Conservation (phyloP, 2,888 invertebrate genomes). For the Alentia gelatinosa region DNA sequence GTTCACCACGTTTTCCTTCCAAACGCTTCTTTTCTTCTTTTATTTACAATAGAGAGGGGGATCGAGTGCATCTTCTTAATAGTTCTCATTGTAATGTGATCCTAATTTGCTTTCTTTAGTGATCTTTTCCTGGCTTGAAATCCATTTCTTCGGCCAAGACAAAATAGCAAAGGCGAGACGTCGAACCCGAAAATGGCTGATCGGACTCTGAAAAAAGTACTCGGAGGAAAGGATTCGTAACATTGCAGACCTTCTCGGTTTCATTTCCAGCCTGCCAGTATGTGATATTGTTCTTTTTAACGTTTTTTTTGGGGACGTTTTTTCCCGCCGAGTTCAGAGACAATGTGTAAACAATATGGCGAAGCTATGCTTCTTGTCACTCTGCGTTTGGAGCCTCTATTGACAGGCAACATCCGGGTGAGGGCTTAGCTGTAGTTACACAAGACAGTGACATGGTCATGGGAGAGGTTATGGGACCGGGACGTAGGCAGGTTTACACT, state of each 20-base stretch:
- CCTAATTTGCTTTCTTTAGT: slow-evolving; percentile 45
- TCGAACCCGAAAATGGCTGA: not conserved
- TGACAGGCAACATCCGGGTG: no score
- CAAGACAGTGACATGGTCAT: no score
- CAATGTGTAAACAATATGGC: not conserved
- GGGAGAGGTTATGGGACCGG: no score
- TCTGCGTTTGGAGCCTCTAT: no score
- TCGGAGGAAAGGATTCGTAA: not conserved
- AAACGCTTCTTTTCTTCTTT: not conserved
- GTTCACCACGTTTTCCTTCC: not conserved
- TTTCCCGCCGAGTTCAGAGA: not conserved
- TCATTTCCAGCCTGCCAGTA: not conserved
- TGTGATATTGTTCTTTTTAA: no score
- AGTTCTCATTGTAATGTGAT: slow-evolving; percentile 23
- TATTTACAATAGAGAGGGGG: slow-evolving; percentile 16
- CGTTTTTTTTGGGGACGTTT: not conserved
- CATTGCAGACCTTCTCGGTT: not conserved
- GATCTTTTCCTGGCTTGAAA: not conserved
- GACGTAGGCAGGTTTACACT: no score
- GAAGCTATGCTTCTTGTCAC: not conserved
- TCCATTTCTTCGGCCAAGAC: not conserved
- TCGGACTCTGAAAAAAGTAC: not conserved
- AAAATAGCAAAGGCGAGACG: not conserved
- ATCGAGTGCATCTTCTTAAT: not conserved
- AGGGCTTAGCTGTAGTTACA: no score